Percentiles rank a stretch among this genome's conserved stretches.
Conservation (phyloP, 2,888 invertebrate species). For the Trachelus tabidus region DNA sequence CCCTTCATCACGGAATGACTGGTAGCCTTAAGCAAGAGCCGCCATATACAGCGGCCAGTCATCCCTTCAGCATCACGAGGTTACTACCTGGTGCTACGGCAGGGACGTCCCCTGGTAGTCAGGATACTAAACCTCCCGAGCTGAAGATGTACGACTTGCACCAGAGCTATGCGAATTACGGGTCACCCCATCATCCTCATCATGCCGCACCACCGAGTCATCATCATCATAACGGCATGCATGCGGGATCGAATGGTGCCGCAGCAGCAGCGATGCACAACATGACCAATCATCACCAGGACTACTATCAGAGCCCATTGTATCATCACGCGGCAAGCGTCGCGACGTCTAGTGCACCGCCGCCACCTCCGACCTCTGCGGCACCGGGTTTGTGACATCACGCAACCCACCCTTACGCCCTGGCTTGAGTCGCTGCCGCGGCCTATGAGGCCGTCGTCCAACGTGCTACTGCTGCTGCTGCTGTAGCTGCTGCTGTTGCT, state of each 20-base stretch:
- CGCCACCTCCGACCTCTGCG: slow-evolving; percentile 69
- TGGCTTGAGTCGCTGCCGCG: slow-evolving; percentile 77
- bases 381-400: slow-evolving; percentile 91
- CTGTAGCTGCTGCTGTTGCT: slow-evolving; percentile 51
- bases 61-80: slow-evolving; percentile 95
- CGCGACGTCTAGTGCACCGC: slow-evolving; percentile 49
- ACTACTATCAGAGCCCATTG: slow-evolving; percentile 85
- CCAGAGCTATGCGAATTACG: slow-evolving; percentile 71
- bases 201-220: slow-evolving; percentile 65
- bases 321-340: slow-evolving; percentile 69
- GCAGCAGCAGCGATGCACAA: slow-evolving; percentile 54
- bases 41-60: slow-evolving; percentile 84
- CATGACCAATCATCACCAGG: slow-evolving; percentile 59
- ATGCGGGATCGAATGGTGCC: slow-evolving; percentile 70
- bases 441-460: too few relatives aligned
- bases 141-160: slow-evolving; percentile 90
- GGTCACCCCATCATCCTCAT: slow-evolving; percentile 71
- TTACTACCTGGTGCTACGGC: slow-evolving; percentile 89
- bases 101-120: slow-evolving; percentile 61
- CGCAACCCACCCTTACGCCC: slow-evolving; percentile 73
- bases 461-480: neutral
- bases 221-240: slow-evolving; percentile 73
- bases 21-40: slow-evolving; percentile 84
- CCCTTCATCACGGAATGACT: slow-evolving; percentile 69
- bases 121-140: slow-evolving; percentile 71